These are phyloP conservation scores for Condylura cristata DNA, from an alignment of 2,113 vertebrate species.

Conservation along the genomic window DNA sequence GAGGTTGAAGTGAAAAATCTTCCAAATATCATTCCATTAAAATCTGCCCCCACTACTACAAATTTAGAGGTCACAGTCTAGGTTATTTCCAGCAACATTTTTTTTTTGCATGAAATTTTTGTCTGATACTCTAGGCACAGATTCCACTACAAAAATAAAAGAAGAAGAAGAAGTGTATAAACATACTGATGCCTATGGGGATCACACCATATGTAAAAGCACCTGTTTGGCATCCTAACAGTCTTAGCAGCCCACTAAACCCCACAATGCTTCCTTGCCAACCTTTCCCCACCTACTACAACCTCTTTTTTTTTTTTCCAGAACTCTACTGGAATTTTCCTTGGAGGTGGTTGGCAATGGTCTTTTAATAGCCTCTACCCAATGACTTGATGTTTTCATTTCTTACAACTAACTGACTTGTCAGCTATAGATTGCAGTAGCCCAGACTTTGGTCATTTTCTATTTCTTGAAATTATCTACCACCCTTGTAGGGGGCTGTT, in stretches of 20 bases:
- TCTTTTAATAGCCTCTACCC: background rate
- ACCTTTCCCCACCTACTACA: background rate
- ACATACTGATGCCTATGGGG: background rate
- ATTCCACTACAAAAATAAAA: background rate
- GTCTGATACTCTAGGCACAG: background rate
- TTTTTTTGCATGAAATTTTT: background rate
- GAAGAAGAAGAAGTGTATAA: background rate
- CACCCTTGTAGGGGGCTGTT: background rate
- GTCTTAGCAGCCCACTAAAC: background rate
- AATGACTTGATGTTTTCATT: background rate
- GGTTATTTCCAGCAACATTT: conserved; percentile 38
- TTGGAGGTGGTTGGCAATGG: background rate
- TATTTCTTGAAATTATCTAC: background rate
- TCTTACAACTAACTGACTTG: background rate
- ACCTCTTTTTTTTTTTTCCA: background rate
- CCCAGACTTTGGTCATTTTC: background rate
- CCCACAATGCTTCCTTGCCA: background rate
- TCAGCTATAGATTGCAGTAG: background rate
- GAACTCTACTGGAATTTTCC: background rate
- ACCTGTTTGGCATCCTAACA: background rate
- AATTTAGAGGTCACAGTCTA: conserved; percentile 6
- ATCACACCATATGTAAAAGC: background rate
- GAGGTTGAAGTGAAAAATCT: background rate
- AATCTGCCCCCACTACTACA: background rate
- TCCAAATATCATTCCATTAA: conserved; percentile 59